Conservation (phyloP, 2,113 vertebrate genomes). For the Puffinus mauretanicus region DNA sequence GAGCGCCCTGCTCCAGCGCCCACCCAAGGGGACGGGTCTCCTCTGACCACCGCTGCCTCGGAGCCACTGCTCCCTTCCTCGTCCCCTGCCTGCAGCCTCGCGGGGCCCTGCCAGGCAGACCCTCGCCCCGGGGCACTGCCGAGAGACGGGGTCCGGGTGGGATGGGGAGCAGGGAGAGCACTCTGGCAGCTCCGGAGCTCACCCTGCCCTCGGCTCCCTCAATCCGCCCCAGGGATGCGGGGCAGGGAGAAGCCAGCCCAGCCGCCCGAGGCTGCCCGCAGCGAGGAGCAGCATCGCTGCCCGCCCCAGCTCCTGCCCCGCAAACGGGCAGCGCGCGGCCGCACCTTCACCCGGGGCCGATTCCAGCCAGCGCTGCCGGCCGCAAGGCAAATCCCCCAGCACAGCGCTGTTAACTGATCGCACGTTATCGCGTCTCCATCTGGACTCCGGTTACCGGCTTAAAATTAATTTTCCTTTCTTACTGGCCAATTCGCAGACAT, state of each 20-base stretch:
- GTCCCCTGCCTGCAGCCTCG: not conserved
- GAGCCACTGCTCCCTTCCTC: not conserved
- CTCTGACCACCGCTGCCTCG: not conserved
- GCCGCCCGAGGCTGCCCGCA: too few relatives aligned
- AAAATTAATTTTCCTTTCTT: not conserved
- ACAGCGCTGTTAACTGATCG: not conserved
- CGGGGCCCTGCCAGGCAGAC: not conserved
- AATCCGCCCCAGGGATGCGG: not conserved
- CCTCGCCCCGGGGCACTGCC: not conserved
- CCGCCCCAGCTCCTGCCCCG: not conserved
- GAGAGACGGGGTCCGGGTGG: not conserved
- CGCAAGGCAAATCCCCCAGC: not conserved
- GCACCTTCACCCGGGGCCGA: not conserved
- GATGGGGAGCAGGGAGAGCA: not conserved
- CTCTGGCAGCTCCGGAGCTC: not conserved
- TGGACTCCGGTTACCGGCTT: not conserved
- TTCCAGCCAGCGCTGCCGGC: not conserved
- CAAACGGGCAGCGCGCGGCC: not conserved
- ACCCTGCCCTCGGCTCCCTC: not conserved
- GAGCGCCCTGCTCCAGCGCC: not conserved
- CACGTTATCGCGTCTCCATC: accelerated
- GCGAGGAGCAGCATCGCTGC: not conserved
- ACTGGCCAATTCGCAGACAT: accelerated
- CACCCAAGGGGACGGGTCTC: not conserved
- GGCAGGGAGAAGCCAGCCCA: not conserved